Evolutionary conservation across 2,888 invertebrate genomes (phyloP).

Genomic region (Fragum sueziense): DNA sequence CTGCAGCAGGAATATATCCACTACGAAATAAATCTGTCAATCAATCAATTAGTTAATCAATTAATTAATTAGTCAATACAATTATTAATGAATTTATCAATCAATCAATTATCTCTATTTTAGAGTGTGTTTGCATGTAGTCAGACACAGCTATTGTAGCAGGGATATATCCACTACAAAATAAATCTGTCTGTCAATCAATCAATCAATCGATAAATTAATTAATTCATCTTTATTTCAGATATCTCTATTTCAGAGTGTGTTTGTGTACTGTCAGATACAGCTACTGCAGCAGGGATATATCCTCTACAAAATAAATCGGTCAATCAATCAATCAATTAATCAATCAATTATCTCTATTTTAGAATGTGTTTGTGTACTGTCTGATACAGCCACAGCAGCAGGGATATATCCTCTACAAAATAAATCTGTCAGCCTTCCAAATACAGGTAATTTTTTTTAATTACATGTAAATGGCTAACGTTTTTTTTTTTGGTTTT

Average conservation of each 20-base stretch:
- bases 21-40: background rate
- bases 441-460: conserved; percentile 45
- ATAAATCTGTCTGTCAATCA: background rate
- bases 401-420: conserved; percentile 28
- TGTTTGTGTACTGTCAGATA: conserved; percentile 30
- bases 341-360: background rate
- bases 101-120: too few relatives aligned
- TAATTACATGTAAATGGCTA: too few relatives aligned
- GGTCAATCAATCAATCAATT: background rate
- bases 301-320: background rate
- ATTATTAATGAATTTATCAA: too few relatives aligned
- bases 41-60: background rate
- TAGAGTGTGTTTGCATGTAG: conserved; percentile 28
- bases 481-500: too few relatives aligned
- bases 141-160: conserved; percentile 31
- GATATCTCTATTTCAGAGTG: too few relatives aligned
- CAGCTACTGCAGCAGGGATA: conserved; percentile 31
- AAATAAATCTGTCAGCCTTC: conserved; percentile 15
- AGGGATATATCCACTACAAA: conserved; percentile 4
- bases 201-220: background rate
- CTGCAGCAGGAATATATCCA: conserved; percentile 25
- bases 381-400: conserved; percentile 30
- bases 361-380: conserved; percentile 30
- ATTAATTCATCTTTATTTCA: too few relatives aligned
- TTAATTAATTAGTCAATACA: background rate